Evolutionary conservation across 1,140 invertebrate species (phyloP), one percentile per base, ranked within the genome.

Genomic region (Atta texana): DNA sequence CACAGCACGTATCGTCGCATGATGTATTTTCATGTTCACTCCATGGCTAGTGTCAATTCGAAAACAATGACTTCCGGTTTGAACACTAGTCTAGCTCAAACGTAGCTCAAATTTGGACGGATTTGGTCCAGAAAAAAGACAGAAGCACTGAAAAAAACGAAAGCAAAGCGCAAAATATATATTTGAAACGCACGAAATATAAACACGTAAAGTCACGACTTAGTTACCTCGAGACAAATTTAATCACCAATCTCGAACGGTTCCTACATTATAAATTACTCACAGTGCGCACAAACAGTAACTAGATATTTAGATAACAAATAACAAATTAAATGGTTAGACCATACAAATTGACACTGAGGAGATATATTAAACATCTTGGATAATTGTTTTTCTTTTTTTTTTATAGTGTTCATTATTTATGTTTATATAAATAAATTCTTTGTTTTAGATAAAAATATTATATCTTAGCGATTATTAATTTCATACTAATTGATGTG

Each of bases 211-310:
- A 87, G 72, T 61, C 80, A 84, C 71, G 68, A 74, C 34, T 75
- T 76, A 72, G 64, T 88, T 76, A 76, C 76, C 75, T 77, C 14
- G 61, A 77, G 28, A 57, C 44, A 72, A 63, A 12, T 75, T 82
- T 74, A 53, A 39, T 21, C 84, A 85, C 76, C 28, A 76, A 55
- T 72, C 74, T 55, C 81, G 78, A 90, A 88, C 63, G 87, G 89
- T 91, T 90, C 89, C 89, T 91, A 90, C 69, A 69, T 84, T 66
- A 72, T 88, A 49, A 77, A 90, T 90, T 69, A 49, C 63, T 81
- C 89, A 75, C 59, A 86, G 87, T 90, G 84, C 89, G 89, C 89
- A 91, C 89, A 91, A 91, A 66, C 81, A 77, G 69, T 57, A 81
- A 53, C 4, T 90, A 90, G 88, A 21, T 71, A 78, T 51, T 55